phyloP scores from a whole-genome alignment of 2,113 vertebrate species.

The Mobula hypostoma region DNA sequence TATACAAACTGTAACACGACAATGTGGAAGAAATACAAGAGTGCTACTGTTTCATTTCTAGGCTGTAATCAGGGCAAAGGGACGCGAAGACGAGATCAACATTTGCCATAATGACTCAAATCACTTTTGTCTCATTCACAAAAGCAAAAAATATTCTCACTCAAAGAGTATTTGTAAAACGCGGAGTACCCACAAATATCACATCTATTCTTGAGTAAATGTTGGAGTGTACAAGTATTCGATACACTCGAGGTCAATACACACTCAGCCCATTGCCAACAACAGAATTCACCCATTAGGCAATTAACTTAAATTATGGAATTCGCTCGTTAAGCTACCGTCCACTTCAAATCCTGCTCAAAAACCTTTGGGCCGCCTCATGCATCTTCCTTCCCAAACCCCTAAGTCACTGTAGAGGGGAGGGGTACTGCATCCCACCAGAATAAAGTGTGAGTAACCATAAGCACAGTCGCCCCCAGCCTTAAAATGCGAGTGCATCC shows the following conservation, averaged over 20 bases:
- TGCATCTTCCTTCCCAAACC: background rate
- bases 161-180: too few species aligned
- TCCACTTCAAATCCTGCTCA: background rate
- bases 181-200: too few species aligned
- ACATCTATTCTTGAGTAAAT: too few species aligned
- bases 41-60: background rate
- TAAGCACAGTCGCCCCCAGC: background rate
- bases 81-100: too few species aligned
- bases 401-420: background rate
- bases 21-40: background rate
- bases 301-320: background rate
- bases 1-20: background rate
- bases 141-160: too few species aligned
- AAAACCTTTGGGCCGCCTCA: background rate
- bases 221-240: too few species aligned
- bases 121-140: background rate
- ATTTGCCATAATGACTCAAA: background rate
- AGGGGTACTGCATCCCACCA: too few species aligned
- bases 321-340: background rate
- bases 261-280: background rate
- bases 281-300: background rate
- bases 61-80: background rate
- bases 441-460: background rate
- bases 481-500: too few species aligned
- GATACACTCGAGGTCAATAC: too few species aligned